Percentiles rank a stretch among this genome's conserved stretches.
These are phyloP conservation scores for Alentia gelatinosa DNA, from an alignment of 2,888 invertebrate species.

Conservation along the genomic window DNA sequence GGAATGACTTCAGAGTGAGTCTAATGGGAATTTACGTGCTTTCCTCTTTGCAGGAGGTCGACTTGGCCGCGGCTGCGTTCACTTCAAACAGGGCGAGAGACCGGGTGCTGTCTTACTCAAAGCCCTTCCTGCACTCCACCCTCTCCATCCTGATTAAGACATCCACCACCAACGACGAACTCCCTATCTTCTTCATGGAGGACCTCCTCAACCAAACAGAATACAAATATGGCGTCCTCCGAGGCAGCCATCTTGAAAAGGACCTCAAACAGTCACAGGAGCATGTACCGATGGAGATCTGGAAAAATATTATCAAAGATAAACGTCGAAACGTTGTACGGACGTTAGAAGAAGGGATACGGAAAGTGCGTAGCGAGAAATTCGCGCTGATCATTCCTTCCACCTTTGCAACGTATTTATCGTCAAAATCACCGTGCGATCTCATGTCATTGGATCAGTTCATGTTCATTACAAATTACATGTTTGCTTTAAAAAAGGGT, in stretches of 20 bases:
- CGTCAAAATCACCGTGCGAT: slow-evolving; percentile 59
- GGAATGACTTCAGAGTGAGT: too few species aligned
- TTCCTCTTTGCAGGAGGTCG: slow-evolving; percentile 49
- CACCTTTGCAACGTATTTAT: slow-evolving; percentile 53
- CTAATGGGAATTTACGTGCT: not conserved
- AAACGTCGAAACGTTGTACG: not conserved
- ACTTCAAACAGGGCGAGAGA: not conserved
- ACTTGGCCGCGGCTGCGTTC: slow-evolving; percentile 60
- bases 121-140: slow-evolving; percentile 61
- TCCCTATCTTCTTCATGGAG: slow-evolving; percentile 56
- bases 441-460: slow-evolving; percentile 58
- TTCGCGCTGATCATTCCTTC: slow-evolving; percentile 60
- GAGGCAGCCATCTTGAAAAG: slow-evolving; percentile 31
- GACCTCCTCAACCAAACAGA: slow-evolving; percentile 61
- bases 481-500: slow-evolving; percentile 56
- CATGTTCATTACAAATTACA: slow-evolving; percentile 58
- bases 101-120: slow-evolving; percentile 49
- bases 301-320: slow-evolving; percentile 12
- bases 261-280: slow-evolving; percentile 12
- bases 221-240: slow-evolving; percentile 52
- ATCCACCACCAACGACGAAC: slow-evolving; percentile 41
- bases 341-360: slow-evolving; percentile 53
- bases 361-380: slow-evolving; percentile 51
- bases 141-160: slow-evolving; percentile 54
- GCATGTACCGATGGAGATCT: not conserved